A percentile compares a stretch with the other conserved stretches of the same genome.
Evolutionary conservation across 2,113 vertebrate species (phyloP).

Genomic region (Smithornis capensis): DNA sequence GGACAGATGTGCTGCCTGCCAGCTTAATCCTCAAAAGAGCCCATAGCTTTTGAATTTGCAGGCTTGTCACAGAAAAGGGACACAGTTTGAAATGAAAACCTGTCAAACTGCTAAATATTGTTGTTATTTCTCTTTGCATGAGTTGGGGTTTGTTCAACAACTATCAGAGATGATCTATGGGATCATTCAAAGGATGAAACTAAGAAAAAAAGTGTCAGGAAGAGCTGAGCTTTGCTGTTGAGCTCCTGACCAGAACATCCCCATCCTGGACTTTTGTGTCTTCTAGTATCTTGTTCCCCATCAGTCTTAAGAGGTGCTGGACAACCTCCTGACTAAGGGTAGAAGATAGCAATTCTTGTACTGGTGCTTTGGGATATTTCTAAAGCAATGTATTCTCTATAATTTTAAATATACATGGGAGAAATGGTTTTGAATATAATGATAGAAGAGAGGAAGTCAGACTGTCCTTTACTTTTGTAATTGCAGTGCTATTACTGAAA

Average conservation of each 20-base stretch:
- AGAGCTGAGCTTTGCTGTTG: not conserved
- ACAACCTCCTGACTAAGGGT: not conserved
- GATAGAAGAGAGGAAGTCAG: not conserved
- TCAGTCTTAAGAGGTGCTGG: not conserved
- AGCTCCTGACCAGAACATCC: not conserved
- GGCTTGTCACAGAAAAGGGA: not conserved
- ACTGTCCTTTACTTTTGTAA: not conserved
- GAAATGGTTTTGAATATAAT: not conserved
- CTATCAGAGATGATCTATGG: conserved; percentile 58
- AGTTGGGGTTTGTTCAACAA: conserved; percentile 66
- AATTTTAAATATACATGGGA: not conserved
- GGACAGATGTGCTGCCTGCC: not conserved
- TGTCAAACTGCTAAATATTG: not conserved
- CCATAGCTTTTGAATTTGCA: rapidly evolving
- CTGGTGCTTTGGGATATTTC: not conserved
- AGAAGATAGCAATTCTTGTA: not conserved
- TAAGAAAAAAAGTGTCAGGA: conserved; percentile 56
- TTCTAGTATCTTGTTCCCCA: not conserved
- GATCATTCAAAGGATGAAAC: conserved; percentile 60
- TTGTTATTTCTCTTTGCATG: not conserved
- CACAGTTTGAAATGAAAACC: not conserved
- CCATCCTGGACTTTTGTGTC: not conserved
- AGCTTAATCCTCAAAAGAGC: not conserved
- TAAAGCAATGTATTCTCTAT: not conserved
- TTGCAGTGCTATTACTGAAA: not conserved